Evolutionary conservation across 2,113 vertebrate species (phyloP).

Genomic region (Gracilinanus agilis): DNA sequence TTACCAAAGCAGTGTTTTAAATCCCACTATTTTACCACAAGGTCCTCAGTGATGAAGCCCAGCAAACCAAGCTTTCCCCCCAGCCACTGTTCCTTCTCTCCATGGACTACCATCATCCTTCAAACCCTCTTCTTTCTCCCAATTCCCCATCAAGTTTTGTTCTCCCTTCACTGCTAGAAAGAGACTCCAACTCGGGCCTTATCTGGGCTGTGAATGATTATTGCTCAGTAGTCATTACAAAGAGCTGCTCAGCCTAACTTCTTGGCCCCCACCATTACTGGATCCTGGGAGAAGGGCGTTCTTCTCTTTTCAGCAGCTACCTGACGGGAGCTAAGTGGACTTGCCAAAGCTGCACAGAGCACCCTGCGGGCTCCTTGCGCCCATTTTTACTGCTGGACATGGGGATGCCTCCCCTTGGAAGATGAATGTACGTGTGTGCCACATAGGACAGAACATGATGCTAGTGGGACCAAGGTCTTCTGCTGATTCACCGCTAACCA

Average conservation of each 20-base stretch:
- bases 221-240: background rate
- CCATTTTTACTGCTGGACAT: background rate
- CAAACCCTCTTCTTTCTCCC: background rate
- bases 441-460: conserved; percentile 14
- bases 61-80: background rate
- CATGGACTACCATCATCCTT: background rate
- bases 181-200: background rate
- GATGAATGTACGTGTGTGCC: conserved; percentile 40
- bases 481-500: conserved; percentile 10
- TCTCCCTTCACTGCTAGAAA: background rate
- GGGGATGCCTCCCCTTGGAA: background rate
- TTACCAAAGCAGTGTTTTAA: background rate
- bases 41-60: background rate
- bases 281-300: background rate
- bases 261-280: background rate
- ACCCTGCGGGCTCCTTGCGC: background rate
- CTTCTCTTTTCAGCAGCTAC: conserved; percentile 14
- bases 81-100: background rate
- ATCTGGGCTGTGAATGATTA: background rate
- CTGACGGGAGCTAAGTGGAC: conserved; percentile 30
- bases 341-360: conserved; percentile 42
- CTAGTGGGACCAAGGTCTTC: conserved; percentile 31
- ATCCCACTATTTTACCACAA: background rate
- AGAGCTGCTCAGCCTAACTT: background rate
- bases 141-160: background rate